Evolutionary conservation across 2,113 vertebrate species (phyloP).

Genomic region (Pedionomus torquatus): DNA sequence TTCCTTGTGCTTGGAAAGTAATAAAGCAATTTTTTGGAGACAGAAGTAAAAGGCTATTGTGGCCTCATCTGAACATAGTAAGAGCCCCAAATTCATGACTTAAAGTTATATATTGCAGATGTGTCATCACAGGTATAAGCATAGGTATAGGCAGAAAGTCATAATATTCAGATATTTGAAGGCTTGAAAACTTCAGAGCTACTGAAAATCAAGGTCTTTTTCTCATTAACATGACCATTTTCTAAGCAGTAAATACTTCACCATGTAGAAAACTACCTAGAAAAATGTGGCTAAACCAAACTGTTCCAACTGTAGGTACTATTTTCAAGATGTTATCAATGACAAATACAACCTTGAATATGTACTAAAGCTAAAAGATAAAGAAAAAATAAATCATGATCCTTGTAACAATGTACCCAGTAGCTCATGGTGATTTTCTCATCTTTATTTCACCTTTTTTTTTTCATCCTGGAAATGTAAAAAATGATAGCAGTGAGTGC

Average conservation of each 20-base stretch:
- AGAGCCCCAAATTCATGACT: background rate
- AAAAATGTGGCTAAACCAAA: background rate
- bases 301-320: background rate
- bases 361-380: background rate
- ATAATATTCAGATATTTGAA: background rate
- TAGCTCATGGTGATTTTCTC: background rate
- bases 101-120: background rate
- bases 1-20: background rate
- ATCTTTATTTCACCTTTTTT: background rate
- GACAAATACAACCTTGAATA: conserved; percentile 9
- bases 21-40: background rate
- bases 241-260: background rate
- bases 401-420: background rate
- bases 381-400: background rate
- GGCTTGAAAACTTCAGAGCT: background rate
- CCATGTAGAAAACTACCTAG: background rate
- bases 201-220: background rate
- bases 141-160: background rate
- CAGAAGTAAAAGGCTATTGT: background rate
- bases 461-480: background rate
- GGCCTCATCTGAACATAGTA: rapidly evolving
- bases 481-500: background rate
- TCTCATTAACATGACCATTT: background rate
- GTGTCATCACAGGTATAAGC: background rate
- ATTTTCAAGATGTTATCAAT: background rate